phyloP scores from a whole-genome alignment of 1,140 invertebrate species.

The Galleria mellonella region DNA sequence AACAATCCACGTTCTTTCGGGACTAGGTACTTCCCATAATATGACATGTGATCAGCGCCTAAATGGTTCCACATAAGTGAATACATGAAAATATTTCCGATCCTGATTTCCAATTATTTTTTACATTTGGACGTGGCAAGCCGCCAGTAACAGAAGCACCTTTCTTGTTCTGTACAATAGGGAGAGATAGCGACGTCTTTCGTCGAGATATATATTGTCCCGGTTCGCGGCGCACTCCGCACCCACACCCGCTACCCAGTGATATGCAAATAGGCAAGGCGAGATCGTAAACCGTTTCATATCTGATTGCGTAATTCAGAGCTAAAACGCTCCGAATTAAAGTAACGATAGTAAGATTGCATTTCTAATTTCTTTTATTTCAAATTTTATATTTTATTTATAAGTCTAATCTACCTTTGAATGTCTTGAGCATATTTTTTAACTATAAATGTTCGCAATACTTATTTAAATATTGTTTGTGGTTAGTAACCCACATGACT shows the following conservation, averaged over 20 bases:
- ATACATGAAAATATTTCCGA: not conserved
- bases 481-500: not conserved
- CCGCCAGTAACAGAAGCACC: conserved; percentile 27
- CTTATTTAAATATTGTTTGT: not conserved
- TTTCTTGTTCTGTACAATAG: conserved; percentile 39
- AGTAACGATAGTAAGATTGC: conserved; percentile 19
- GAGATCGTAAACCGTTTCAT: conserved; percentile 54
- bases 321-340: conserved; percentile 37
- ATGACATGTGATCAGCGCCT: too few relatives aligned
- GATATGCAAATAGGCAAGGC: conserved; percentile 61
- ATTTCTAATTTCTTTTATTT: conserved; percentile 20
- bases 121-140: conserved; percentile 21
- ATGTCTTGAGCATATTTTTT: not conserved
- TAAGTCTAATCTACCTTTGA: not conserved
- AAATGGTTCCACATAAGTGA: conserved; percentile 8
- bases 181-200: conserved; percentile 47
- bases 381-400: conserved; percentile 15
- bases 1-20: too few relatives aligned
- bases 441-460: not conserved
- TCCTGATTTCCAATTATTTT: not conserved
- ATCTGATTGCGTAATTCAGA: conserved; percentile 56
- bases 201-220: conserved; percentile 56
- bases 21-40: too few relatives aligned
- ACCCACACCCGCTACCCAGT: conserved; percentile 35
- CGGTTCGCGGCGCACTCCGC: conserved; percentile 30